Evolutionary conservation across 1,140 invertebrate genomes (phyloP).

Genomic region (Drosophila pseudoananassae): DNA sequence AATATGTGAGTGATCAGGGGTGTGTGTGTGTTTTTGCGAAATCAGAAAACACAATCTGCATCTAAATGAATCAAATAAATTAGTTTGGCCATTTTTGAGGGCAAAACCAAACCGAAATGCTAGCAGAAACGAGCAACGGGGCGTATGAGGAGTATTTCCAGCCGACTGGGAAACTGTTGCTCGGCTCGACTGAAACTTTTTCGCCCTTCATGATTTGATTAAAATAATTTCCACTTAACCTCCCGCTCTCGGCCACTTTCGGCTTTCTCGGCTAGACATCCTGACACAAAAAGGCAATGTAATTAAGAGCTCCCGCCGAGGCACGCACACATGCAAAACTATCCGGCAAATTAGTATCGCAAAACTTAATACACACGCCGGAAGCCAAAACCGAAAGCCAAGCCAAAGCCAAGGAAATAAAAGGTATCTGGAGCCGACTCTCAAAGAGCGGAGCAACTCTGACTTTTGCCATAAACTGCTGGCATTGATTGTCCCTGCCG

Average conservation of each 20-base stretch:
- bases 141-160: not conserved
- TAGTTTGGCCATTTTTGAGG: slow-evolving; percentile 70
- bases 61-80: slow-evolving; percentile 83
- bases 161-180: slow-evolving; percentile 21
- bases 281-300: slow-evolving; percentile 58
- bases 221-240: slow-evolving; percentile 81
- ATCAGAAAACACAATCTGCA: slow-evolving; percentile 74
- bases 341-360: slow-evolving; percentile 72
- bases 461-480: slow-evolving; percentile 68
- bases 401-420: slow-evolving; percentile 42
- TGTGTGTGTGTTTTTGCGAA: slow-evolving; percentile 11
- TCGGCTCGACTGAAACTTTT: slow-evolving; percentile 51
- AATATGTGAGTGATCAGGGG: slow-evolving; percentile 17
- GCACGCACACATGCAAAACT: slow-evolving; percentile 50
- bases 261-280: slow-evolving; percentile 15
- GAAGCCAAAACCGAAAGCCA: slow-evolving; percentile 29
- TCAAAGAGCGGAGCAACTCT: slow-evolving; percentile 48
- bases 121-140: slow-evolving; percentile 7
- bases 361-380: slow-evolving; percentile 70
- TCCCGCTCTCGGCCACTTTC: slow-evolving; percentile 8
- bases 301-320: slow-evolving; percentile 64
- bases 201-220: slow-evolving; percentile 65
- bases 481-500: slow-evolving; percentile 64
- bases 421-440: slow-evolving; percentile 25
- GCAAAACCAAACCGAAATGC: slow-evolving; percentile 43